Conservation (phyloP, 2,888 invertebrate species). For the Watsonalla binaria region DNA sequence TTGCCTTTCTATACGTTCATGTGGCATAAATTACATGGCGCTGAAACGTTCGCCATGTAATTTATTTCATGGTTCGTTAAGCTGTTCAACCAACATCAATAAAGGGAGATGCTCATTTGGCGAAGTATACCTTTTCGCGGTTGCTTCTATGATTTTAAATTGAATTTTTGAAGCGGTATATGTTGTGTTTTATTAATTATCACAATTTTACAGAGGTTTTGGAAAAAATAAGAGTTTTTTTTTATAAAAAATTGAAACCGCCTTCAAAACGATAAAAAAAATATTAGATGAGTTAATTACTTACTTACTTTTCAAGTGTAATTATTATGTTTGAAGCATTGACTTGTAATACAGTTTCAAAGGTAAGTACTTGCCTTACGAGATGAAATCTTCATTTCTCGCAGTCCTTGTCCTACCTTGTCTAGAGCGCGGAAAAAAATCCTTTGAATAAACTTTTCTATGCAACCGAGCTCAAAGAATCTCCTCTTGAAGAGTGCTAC, state of each 20-base stretch:
- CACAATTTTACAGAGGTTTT: too few species aligned
- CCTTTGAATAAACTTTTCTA: slow-evolving; percentile 34
- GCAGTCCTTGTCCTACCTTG: slow-evolving; percentile 33
- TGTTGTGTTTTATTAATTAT: too few species aligned
- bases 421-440: slow-evolving; percentile 33
- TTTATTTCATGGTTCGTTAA: slow-evolving; percentile 51
- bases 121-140: not conserved
- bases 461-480: slow-evolving; percentile 43
- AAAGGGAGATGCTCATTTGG: not conserved
- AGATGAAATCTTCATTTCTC: slow-evolving; percentile 49
- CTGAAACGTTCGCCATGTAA: slow-evolving; percentile 40
- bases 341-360: too few species aligned
- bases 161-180: not conserved
- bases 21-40: slow-evolving; percentile 38
- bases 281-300: not conserved
- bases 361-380: not conserved
- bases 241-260: too few species aligned
- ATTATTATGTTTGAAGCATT: too few species aligned
- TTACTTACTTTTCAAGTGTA: not conserved
- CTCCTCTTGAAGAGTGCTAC: slow-evolving; percentile 31
- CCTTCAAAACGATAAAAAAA: not conserved
- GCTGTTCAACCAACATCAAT: slow-evolving; percentile 22
- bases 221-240: too few species aligned
- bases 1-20: slow-evolving; percentile 11
- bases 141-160: not conserved